Evolutionary conservation across 37 sponge, comb jelly and placozoan species (phyloP).

Genomic region (Bolinopsis microptera): DNA sequence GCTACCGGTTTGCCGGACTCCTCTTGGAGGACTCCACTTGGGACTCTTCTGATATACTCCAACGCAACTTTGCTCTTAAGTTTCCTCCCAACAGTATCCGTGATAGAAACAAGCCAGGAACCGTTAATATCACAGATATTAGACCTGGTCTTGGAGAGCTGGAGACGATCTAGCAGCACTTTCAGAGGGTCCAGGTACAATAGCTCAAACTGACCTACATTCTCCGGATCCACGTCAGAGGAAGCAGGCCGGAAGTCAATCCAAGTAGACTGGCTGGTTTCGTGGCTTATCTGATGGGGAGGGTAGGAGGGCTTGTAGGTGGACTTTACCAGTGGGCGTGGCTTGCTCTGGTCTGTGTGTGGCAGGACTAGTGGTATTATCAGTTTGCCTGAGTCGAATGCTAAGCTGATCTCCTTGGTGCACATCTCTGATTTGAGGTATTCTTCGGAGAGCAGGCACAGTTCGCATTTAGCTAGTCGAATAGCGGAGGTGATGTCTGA

Average conservation of each 20-base stretch:
- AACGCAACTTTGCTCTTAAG: neutral
- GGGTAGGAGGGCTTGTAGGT: slow-evolving; percentile 58
- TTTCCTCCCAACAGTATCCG: neutral
- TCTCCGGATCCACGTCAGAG: neutral
- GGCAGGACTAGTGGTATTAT: slow-evolving; percentile 50
- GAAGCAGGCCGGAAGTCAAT: slow-evolving; percentile 62
- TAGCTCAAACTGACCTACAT: neutral
- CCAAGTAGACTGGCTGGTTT: slow-evolving; percentile 53
- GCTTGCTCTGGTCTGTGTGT: slow-evolving; percentile 30
- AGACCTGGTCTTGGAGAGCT: slow-evolving; percentile 21
- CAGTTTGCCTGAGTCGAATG: slow-evolving; percentile 48
- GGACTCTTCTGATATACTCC: slow-evolving; percentile 2
- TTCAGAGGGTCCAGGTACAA: slow-evolving; percentile 2
- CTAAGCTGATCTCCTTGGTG: slow-evolving; percentile 51
- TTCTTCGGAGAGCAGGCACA: slow-evolving; percentile 51
- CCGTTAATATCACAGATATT: slow-evolving; percentile 61
- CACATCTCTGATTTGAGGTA: slow-evolving; percentile 64
- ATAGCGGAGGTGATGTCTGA: slow-evolving; percentile 56
- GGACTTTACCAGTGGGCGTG: slow-evolving; percentile 33
- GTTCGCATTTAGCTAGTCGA: slow-evolving; percentile 56
- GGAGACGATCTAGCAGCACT: neutral
- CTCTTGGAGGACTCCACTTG: slow-evolving; percentile 14
- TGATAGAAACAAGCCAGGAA: neutral
- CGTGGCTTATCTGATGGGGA: slow-evolving; percentile 52
- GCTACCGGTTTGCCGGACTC: neutral